Evolutionary conservation across 2,797 vertebrate species (phyloP).

Genomic region (Coluber constrictor): DNA sequence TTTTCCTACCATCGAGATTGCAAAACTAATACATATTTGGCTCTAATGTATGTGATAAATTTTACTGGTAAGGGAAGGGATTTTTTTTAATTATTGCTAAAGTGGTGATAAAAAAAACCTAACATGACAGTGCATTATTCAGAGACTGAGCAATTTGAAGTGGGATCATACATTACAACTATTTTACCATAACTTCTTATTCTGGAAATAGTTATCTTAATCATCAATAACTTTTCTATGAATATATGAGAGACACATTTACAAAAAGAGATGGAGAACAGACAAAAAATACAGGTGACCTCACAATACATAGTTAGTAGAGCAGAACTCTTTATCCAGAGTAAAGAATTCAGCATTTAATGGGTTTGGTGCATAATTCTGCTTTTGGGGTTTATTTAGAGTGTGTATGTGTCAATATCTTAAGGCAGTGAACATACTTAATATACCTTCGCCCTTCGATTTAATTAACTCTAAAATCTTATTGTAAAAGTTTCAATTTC

Average conservation of each 20-base stretch:
- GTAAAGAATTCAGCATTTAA: neutral
- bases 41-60: slow-evolving; percentile 35
- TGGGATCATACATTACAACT: neutral
- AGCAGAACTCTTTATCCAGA: neutral
- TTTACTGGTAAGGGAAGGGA: neutral
- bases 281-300: neutral
- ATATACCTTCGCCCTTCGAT: neutral
- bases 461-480: neutral
- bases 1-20: neutral
- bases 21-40: slow-evolving; percentile 25
- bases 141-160: neutral
- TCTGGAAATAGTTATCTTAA: neutral
- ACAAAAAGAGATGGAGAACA: neutral
- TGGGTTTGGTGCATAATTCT: neutral
- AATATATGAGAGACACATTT: neutral
- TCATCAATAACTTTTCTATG: neutral
- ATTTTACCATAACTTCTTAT: neutral
- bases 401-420: neutral
- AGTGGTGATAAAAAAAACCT: neutral
- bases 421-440: neutral
- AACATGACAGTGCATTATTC: neutral
- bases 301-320: neutral
- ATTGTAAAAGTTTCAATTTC: neutral
- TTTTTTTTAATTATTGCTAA: neutral
- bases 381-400: neutral